These are phyloP conservation scores for Hydropsyche tenuis DNA, from an alignment of 1,140 invertebrate species.

Conservation along the genomic window DNA sequence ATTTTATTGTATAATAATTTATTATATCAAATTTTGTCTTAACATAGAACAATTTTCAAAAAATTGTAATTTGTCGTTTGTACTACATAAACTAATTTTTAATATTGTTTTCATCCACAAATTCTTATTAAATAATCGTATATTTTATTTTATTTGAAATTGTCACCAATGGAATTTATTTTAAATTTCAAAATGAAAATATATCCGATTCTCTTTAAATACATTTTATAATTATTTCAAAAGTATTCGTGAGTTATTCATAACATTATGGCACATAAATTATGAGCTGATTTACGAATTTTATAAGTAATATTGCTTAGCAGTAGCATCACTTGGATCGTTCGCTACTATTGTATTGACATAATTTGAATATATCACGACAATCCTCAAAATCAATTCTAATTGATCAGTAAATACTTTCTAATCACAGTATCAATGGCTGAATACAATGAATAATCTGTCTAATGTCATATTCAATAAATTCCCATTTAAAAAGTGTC, in stretches of 20 bases:
- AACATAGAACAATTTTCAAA: conserved; percentile 20
- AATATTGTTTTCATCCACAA: neutral
- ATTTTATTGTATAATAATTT: conserved; percentile 10
- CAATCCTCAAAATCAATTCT: neutral
- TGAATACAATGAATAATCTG: too few relatives aligned
- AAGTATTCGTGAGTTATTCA: neutral
- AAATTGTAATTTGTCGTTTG: conserved; percentile 12
- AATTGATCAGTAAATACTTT: neutral
- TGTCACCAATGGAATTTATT: too few relatives aligned
- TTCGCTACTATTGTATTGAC: neutral
- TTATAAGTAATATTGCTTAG: conserved; percentile 14
- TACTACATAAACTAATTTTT: conserved; percentile 6
- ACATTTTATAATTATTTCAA: neutral
- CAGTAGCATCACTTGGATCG: neutral
- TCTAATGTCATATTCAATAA: too few relatives aligned
- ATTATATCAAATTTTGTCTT: conserved; percentile 28
- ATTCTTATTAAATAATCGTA: too few relatives aligned
- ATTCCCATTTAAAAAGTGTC: too few relatives aligned
- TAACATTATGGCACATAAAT: conserved; percentile 7
- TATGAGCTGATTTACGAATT: conserved; percentile 8
- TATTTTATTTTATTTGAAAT: too few relatives aligned
- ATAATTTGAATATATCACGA: neutral
- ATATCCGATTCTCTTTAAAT: neutral
- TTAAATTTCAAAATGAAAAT: neutral
- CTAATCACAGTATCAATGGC: conserved; percentile 7